These are phyloP conservation scores for Ptilodon capucinus DNA, from an alignment of 2,888 invertebrate genomes.

Conservation along the genomic window DNA sequence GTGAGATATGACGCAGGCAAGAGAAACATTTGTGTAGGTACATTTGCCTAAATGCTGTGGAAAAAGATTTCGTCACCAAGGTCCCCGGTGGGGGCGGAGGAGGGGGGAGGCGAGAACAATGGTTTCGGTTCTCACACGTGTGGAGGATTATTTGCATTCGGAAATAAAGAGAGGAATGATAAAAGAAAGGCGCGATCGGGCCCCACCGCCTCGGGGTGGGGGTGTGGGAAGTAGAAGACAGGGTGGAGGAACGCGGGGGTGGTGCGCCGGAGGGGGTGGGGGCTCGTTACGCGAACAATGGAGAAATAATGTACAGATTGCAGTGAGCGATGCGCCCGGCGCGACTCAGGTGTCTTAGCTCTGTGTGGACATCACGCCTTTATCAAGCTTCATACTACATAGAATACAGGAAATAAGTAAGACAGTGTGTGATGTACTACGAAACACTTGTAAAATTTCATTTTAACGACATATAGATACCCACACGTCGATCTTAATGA, in stretches of 20 bases:
- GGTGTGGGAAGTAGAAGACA: conserved; percentile 73
- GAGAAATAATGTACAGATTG: conserved; percentile 84
- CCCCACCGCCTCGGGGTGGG: conserved; percentile 80
- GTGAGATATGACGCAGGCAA: conserved; percentile 43
- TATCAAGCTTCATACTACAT: not conserved
- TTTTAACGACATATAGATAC: not conserved
- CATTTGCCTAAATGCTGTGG: conserved; percentile 77
- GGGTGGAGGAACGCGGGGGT: conserved; percentile 48
- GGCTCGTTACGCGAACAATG: conserved; percentile 83
- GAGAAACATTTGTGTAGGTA: conserved; percentile 61
- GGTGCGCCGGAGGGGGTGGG: conserved; percentile 55
- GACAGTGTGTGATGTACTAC: too few relatives aligned
- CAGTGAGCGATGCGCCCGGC: conserved; percentile 82
- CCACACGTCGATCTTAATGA: not conserved
- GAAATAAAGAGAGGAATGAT: conserved; percentile 83
- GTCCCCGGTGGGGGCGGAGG: conserved; percentile 68
- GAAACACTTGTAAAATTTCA: not conserved
- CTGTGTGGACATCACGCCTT: conserved; percentile 69
- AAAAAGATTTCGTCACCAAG: conserved; percentile 82
- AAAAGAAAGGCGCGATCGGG: conserved; percentile 83
- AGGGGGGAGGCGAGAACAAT: conserved; percentile 80
- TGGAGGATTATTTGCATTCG: conserved; percentile 84
- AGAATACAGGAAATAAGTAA: not conserved
- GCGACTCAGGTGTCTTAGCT: conserved; percentile 79
- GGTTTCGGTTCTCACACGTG: conserved; percentile 84